A percentile compares a stretch with the other conserved stretches of the same genome.
Evolutionary conservation across 2,888 invertebrate genomes (phyloP).

Genomic region (Didymodactylos carnosus): DNA sequence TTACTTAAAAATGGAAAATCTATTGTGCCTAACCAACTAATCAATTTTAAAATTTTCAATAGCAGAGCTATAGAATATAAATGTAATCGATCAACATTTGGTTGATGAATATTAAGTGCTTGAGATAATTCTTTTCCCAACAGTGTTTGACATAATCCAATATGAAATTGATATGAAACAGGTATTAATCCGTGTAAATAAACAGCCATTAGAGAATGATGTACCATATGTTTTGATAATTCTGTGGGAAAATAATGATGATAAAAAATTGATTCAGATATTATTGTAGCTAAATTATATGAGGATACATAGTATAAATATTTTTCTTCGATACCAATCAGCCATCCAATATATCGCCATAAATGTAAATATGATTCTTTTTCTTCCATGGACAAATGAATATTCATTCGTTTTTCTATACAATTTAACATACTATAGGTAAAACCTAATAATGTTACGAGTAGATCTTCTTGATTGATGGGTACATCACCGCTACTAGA

Average conservation of each 20-base stretch:
- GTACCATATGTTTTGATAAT: not conserved
- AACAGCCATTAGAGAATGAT: too few species aligned
- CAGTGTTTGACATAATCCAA: not conserved
- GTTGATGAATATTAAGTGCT: not conserved
- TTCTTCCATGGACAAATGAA: slow-evolving; percentile 36
- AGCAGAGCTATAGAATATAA: not conserved
- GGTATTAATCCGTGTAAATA: not conserved
- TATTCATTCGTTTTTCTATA: not conserved
- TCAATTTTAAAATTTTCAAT: not conserved
- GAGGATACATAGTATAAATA: slow-evolving; percentile 8
- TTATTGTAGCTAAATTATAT: not conserved
- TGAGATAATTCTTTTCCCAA: not conserved
- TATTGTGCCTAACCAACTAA: not conserved
- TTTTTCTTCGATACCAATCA: slow-evolving; percentile 58
- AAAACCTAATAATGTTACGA: not conserved
- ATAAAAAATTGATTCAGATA: not conserved
- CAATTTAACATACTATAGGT: not conserved
- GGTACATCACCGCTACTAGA: not conserved
- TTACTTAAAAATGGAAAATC: not conserved
- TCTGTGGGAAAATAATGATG: not conserved
- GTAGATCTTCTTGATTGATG: not conserved
- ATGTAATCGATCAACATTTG: not conserved
- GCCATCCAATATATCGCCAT: slow-evolving; percentile 60
- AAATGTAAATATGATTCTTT: slow-evolving; percentile 57
- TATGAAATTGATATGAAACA: not conserved